Evolutionary conservation across 2,888 invertebrate genomes (phyloP), one percentile per base, ranked within the genome.

Genomic region (Hybos culiciformis): DNA sequence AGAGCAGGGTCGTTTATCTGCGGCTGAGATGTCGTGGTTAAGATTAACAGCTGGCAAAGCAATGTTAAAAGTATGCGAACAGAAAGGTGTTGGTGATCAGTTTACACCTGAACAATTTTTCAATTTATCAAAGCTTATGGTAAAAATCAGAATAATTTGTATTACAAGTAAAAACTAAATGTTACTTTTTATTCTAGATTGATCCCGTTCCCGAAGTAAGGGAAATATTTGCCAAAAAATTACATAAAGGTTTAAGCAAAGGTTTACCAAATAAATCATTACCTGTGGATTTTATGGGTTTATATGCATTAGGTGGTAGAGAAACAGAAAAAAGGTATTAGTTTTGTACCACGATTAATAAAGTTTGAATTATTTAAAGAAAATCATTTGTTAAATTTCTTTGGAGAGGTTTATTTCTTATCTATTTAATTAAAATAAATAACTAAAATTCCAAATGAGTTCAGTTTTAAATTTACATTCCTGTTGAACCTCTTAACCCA

Each of bases 51-150:
- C 96, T 6, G 96, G 93, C 43, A 87, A 87, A 62, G 91, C 92
- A 38, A 92, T 96, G 86, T 69, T 97, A 41, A 96, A 94, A 70
- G 85, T 97, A 39, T 93, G 92, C 67, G 93, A 96, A 59, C 94
- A 96, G 65, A 91, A 91, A 60, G 88, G 88, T 39, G 96, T 92
- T 42, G 90, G 92, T 1, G 93, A 94, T 64, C 88, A 93, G 63
- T 90, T 88, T 61, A 88, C 85, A 3, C 83, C 87, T 1, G 91
- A 92, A 55, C 94, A 96, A 70, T 96, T 91, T 70, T 93, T 91
- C 61, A 87, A 88, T 59, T 71, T 96, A 24, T 90, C 94, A 2
- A 81, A 84, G 56, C 74, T 96, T 45, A 88, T 96, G 79, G 81
- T 84, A 57, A 83, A 83, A 26, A 21, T 20, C 24, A 15, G 14